These are phyloP conservation scores for Turnix velox DNA, from an alignment of 2,113 vertebrate genomes.

Conservation along the genomic window DNA sequence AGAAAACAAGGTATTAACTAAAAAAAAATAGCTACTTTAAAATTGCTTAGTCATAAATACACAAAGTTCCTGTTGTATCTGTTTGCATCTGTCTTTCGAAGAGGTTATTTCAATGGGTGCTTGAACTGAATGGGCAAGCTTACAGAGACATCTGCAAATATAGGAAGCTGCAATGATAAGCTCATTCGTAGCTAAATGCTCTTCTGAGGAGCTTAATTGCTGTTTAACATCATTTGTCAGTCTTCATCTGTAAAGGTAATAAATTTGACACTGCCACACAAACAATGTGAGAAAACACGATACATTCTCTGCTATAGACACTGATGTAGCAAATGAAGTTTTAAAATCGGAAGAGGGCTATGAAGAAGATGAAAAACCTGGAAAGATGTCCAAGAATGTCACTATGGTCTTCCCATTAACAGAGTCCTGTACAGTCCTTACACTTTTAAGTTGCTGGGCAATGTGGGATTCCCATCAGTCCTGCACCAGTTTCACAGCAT, in stretches of 20 bases:
- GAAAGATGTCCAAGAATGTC: not conserved
- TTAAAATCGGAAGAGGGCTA: not conserved
- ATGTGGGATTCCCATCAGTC: not conserved
- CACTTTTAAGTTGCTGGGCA: not conserved
- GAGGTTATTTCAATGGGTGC: not conserved
- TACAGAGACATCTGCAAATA: not conserved
- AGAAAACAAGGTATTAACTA: not conserved
- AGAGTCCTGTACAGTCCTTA: not conserved
- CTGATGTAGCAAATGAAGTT: rapidly evolving
- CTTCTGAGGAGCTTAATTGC: not conserved
- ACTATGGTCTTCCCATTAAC: not conserved
- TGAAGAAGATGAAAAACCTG: not conserved
- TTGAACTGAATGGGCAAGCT: not conserved
- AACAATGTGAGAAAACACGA: not conserved
- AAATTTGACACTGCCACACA: not conserved
- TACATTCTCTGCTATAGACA: not conserved
- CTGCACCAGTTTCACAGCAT: not conserved
- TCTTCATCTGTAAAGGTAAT: not conserved
- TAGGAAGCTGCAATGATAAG: not conserved
- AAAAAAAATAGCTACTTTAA: not conserved
- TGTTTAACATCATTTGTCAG: not conserved
- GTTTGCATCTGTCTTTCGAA: not conserved
- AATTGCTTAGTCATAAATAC: not conserved
- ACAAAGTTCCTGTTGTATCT: not conserved
- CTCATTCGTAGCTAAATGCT: not conserved